Conservation (phyloP, 2,113 vertebrate genomes). For the Heliornis fulica region DNA sequence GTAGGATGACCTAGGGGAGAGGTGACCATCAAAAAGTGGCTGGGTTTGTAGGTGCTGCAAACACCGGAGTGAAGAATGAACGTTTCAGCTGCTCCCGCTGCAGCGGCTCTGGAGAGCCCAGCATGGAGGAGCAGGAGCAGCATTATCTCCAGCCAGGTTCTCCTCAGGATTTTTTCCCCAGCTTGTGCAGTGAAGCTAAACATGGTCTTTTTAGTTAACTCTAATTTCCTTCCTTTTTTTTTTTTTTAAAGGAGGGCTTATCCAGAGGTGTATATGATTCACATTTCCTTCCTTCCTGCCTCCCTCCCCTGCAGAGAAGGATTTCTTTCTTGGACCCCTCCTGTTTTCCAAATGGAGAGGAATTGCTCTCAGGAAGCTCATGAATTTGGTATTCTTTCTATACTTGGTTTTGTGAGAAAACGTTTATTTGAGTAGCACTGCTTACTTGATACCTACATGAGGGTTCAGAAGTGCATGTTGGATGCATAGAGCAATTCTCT, state of each 20-base stretch:
- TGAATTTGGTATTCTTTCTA: background rate
- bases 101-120: background rate
- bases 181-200: conserved; percentile 1
- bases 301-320: background rate
- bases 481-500: background rate
- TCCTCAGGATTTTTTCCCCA: background rate
- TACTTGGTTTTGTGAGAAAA: background rate
- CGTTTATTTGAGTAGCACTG: background rate
- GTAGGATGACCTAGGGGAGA: background rate
- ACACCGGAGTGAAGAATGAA: background rate
- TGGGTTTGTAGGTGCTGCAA: background rate
- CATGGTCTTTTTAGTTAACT: conserved; percentile 12
- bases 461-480: background rate
- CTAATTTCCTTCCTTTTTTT: conserved; percentile 38
- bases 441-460: background rate
- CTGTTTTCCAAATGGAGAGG: conserved; percentile 11
- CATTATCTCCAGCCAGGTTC: background rate
- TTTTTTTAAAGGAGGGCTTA: background rate
- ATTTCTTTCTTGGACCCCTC: conserved; percentile 15
- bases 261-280: conserved; percentile 45
- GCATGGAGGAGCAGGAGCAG: background rate
- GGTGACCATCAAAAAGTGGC: background rate
- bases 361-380: conserved; percentile 16
- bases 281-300: conserved; percentile 55
- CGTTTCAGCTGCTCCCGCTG: background rate